Percentiles rank a stretch among this genome's conserved stretches.
Conservation (phyloP, 2,888 invertebrate genomes). For the Hypena proboscidalis region DNA sequence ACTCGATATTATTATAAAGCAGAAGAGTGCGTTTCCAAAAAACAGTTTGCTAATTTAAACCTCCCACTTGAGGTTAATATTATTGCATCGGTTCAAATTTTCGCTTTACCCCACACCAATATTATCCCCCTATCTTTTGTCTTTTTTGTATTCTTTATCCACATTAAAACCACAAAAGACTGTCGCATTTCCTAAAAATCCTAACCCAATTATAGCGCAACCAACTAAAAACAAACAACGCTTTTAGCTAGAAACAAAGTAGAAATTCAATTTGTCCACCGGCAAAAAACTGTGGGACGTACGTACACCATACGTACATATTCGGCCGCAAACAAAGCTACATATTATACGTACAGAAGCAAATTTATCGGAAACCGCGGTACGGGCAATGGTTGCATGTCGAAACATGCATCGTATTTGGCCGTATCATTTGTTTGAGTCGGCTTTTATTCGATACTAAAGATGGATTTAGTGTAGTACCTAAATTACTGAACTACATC, state of each 20-base stretch:
- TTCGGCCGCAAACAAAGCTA: slow-evolving; percentile 62
- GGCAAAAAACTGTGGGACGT: slow-evolving; percentile 52
- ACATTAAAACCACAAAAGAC: neutral
- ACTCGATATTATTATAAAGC: no score
- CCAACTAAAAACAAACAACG: slow-evolving; percentile 35
- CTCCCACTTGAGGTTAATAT: no score
- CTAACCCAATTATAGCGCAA: slow-evolving; percentile 16
- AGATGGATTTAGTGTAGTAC: no score
- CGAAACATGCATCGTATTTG: slow-evolving; percentile 54
- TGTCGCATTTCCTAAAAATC: slow-evolving; percentile 4
- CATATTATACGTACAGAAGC: slow-evolving; percentile 57
- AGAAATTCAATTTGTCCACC: slow-evolving; percentile 60
- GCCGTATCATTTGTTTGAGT: slow-evolving; percentile 46
- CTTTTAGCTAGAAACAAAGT: slow-evolving; percentile 43
- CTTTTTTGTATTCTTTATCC: no score
- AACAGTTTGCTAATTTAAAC: no score
- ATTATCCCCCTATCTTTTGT: no score
- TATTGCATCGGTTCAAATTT: no score
- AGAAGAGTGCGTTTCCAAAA: no score
- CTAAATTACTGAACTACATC: no score
- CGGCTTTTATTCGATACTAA: slow-evolving; percentile 1
- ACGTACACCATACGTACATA: slow-evolving; percentile 47
- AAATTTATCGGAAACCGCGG: slow-evolving; percentile 72
- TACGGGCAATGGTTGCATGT: slow-evolving; percentile 52
- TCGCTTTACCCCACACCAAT: no score